A percentile compares a stretch with the other conserved stretches of the same genome.
These are phyloP conservation scores for Rhagoletis pomonella DNA, from an alignment of 1,140 invertebrate genomes.

Conservation along the genomic window DNA sequence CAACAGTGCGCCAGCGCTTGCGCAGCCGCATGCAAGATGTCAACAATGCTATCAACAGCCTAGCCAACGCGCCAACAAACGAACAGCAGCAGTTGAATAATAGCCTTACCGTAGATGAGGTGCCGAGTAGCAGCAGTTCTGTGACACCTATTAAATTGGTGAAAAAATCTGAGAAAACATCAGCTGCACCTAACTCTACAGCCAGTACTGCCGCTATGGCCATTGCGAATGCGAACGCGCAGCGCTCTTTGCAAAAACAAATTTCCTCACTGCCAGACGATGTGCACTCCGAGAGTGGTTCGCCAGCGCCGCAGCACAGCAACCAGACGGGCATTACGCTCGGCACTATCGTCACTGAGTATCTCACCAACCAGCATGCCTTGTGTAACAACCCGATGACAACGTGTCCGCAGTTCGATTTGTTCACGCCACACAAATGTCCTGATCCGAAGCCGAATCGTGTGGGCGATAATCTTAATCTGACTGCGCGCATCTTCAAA, in stretches of 20 bases:
- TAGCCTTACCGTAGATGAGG: constrained; percentile 50
- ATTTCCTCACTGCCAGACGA: constrained; percentile 72
- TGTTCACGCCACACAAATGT: constrained; percentile 94
- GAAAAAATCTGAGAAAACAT: constrained; percentile 61
- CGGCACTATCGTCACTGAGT: constrained; percentile 96
- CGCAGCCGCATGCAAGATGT: constrained; percentile 70
- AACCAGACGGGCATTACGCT: constrained; percentile 80
- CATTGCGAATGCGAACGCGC: constrained; percentile 50
- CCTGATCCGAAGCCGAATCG: constrained; percentile 88
- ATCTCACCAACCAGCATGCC: constrained; percentile 96
- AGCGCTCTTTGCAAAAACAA: constrained; percentile 82
- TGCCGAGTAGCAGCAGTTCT: background rate
- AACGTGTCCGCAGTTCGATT: constrained; percentile 92
- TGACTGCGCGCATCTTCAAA: constrained; percentile 79
- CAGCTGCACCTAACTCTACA: background rate
- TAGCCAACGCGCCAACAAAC: background rate
- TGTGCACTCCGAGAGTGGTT: constrained; percentile 59
- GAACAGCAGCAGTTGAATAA: constrained; percentile 53
- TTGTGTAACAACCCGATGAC: constrained; percentile 94
- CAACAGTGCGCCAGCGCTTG: constrained; percentile 65
- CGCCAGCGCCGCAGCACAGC: constrained; percentile 63
- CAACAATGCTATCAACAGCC: constrained; percentile 65
- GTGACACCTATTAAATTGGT: constrained; percentile 69
- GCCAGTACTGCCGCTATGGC: background rate
- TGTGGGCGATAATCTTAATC: constrained; percentile 81